Conservation (phyloP, 2,113 vertebrate species). For the Anoplopoma fimbria region DNA sequence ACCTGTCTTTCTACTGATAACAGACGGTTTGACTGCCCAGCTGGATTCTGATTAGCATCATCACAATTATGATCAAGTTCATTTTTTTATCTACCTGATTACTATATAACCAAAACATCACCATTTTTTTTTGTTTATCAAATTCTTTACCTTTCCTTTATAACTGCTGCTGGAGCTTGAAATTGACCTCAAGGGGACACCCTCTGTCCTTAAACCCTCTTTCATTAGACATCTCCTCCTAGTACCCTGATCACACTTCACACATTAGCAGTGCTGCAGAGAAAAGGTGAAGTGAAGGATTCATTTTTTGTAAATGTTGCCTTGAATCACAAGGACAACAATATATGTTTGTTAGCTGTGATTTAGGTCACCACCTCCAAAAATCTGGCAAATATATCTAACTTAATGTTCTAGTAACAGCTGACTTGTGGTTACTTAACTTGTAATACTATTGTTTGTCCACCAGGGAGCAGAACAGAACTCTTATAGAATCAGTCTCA, state of each 20-base stretch:
- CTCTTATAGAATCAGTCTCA: not conserved
- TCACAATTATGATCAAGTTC: not conserved
- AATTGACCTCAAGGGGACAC: no score
- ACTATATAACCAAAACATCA: not conserved
- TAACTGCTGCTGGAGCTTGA: not conserved
- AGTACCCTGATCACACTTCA: not conserved
- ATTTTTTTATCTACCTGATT: not conserved
- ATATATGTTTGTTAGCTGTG: not conserved
- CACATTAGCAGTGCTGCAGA: not conserved
- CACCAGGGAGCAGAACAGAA: slow-evolving; percentile 49
- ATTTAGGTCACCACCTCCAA: not conserved
- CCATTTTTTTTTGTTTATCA: no score
- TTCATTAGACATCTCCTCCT: not conserved
- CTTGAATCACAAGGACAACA: not conserved
- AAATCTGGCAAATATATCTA: not conserved
- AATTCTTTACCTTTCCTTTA: not conserved
- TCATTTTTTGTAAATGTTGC: not conserved
- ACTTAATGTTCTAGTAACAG: not conserved
- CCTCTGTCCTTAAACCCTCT: not conserved
- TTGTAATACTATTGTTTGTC: slow-evolving; percentile 22
- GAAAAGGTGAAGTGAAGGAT: not conserved
- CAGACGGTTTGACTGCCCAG: not conserved
- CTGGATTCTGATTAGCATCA: not conserved
- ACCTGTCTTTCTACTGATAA: not conserved
- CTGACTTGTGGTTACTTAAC: not conserved